Evolutionary conservation across 1,140 invertebrate species (phyloP), one percentile per base, ranked within the genome.

Genomic region (Oryzaephilus surinamensis): DNA sequence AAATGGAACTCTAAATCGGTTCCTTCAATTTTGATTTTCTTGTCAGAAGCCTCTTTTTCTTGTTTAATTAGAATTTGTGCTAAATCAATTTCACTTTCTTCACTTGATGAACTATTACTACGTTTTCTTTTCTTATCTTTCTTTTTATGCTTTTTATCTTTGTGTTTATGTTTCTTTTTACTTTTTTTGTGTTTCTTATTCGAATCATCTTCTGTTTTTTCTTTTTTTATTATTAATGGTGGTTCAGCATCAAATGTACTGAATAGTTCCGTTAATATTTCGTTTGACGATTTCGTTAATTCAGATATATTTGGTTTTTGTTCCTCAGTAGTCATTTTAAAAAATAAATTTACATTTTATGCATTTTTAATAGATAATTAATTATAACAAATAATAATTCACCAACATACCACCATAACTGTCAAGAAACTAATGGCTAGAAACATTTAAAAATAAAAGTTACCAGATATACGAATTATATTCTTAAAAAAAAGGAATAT

Each of bases 191-290:
- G 64, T 48, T 70, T 74, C 47, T 62, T 72, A 14, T 48, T 47
- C n/a, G 16, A 3, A 42, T 53, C 63, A 54, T 63, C 66, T 14
- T 61, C 54, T 5, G 63, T 10, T 50, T 78, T 71, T 50, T 65
- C 66, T 36, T 73, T 72, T 53, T 75, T 74, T 33, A 69, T 56
- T 38, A 72, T 72, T 38, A 65, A 64, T 6, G 74, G 72, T 26
- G 73, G 74, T 37, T 67, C 67, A 16, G 69, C 74, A 52, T 81
- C 76, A 51, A 82, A 81, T 3, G 76, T 80, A 32, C 74, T 70
- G 50, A 87, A 87, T 0, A 87, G 64, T 60, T 86, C 82, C 0
- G 79, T 79, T 5, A 87, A 64, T 51, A 87, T 85, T 57, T 87
- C 80, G 57, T 76, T 80, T 0, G 82, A 84, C 3, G 81, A 55